A percentile compares a stretch with the other conserved stretches of the same genome.
phyloP scores from a whole-genome alignment of 2,888 invertebrate genomes.

The Noctua fimbriata region DNA sequence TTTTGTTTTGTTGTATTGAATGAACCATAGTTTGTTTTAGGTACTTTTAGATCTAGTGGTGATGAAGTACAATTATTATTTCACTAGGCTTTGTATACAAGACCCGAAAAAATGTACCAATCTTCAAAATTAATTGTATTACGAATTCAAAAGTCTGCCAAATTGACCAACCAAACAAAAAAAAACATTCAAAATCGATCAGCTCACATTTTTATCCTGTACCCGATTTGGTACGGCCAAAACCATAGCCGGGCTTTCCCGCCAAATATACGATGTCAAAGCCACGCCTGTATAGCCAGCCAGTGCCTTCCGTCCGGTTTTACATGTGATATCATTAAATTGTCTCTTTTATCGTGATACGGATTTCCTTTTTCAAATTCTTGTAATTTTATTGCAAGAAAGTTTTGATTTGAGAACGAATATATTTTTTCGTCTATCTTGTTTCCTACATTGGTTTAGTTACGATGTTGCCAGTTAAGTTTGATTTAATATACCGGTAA shows the following conservation, averaged over 20 bases:
- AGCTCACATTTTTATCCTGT: constrained; percentile 1
- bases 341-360: constrained; percentile 25
- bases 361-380: constrained; percentile 51
- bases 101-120: neutral
- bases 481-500: neutral
- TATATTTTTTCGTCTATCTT: neutral
- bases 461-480: neutral
- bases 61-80: neutral
- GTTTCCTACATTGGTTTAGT: neutral
- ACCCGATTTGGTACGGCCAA: neutral
- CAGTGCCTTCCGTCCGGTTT: constrained; percentile 30
- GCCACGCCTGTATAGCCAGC: constrained; percentile 15
- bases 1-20: neutral
- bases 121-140: neutral
- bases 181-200: neutral
- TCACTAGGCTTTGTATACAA: neutral
- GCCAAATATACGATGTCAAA: constrained; percentile 18
- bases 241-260: constrained; percentile 19
- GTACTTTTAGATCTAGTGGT: neutral
- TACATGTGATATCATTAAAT: constrained; percentile 28
- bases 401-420: constrained; percentile 18
- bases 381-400: constrained; percentile 23
- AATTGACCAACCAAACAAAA: neutral
- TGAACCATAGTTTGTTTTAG: neutral
- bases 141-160: neutral